These are phyloP conservation scores for Sisor rabdophorus DNA, from an alignment of 2,113 vertebrate genomes.

Conservation along the genomic window DNA sequence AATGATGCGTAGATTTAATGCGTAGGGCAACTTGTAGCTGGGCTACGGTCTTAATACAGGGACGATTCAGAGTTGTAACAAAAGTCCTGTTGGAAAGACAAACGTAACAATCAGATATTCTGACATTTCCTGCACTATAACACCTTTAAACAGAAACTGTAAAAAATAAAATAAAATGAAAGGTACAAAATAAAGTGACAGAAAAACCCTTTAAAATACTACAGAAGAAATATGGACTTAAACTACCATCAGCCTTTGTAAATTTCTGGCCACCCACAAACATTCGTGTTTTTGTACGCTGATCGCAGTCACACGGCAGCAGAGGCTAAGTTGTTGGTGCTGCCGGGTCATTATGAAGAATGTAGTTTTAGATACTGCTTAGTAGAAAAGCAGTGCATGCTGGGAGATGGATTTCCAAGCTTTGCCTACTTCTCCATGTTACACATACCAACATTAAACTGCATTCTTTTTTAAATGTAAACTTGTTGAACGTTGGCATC, in stretches of 20 bases:
- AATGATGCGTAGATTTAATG: background rate
- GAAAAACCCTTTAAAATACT: background rate
- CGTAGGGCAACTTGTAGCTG: background rate
- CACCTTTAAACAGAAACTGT: background rate
- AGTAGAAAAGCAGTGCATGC: background rate
- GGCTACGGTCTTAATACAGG: background rate
- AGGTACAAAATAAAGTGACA: background rate
- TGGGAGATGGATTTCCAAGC: slow-evolving; percentile 6
- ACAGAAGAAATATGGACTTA: background rate
- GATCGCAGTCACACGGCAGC: slow-evolving; percentile 12
- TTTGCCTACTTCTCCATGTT: background rate
- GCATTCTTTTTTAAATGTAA: background rate
- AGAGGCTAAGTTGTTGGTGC: background rate
- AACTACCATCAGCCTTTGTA: slow-evolving; percentile 3
- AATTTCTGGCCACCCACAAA: background rate
- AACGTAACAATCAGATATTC: background rate
- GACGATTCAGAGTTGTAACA: background rate
- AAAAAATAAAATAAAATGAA: background rate
- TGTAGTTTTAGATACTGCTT: background rate
- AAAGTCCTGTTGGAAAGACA: background rate
- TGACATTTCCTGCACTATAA: background rate
- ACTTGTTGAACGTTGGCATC: background rate
- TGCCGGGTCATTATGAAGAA: background rate
- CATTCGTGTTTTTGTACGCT: background rate
- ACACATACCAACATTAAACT: too few species aligned